Percentiles rank a stretch among this genome's conserved stretches.
These are phyloP conservation scores for Dysdera silvatica DNA, from an alignment of 1,140 invertebrate genomes.

Conservation along the genomic window DNA sequence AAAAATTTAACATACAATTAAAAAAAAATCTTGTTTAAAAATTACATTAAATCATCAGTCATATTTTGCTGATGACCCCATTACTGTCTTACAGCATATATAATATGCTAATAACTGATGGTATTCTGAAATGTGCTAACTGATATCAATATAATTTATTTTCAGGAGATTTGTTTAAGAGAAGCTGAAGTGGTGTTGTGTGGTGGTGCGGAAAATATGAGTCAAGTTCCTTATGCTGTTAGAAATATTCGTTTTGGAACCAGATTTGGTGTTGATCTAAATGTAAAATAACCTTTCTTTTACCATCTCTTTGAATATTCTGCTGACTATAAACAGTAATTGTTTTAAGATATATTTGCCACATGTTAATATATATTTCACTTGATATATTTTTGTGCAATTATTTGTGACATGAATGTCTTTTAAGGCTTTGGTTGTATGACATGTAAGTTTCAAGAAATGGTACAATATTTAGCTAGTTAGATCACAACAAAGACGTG, in stretches of 20 bases:
- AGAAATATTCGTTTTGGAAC: slow-evolving; percentile 86
- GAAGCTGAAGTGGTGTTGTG: slow-evolving; percentile 80
- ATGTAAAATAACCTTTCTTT: slow-evolving; percentile 41
- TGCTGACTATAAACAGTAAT: background rate
- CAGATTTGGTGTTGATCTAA: slow-evolving; percentile 63
- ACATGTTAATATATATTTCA: background rate
- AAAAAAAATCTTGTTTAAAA: too few relatives aligned
- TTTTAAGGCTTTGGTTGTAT: background rate
- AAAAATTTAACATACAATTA: too few relatives aligned
- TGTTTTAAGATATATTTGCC: background rate
- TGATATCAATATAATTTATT: too few relatives aligned
- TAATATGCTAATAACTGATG: too few relatives aligned
- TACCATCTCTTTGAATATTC: background rate
- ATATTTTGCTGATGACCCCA: too few relatives aligned
- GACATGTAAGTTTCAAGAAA: too few relatives aligned
- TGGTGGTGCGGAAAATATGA: slow-evolving; percentile 94
- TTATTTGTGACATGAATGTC: background rate
- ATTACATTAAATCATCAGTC: too few relatives aligned
- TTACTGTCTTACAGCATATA: too few relatives aligned
- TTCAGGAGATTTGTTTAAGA: slow-evolving; percentile 76
- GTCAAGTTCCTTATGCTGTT: slow-evolving; percentile 80
- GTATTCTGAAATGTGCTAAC: too few relatives aligned
- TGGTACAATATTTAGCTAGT: too few relatives aligned
- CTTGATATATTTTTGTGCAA: background rate
- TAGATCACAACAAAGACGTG: too few relatives aligned